Percentiles rank a stretch among this genome's conserved stretches.
Evolutionary conservation across 1,140 invertebrate genomes (phyloP).

Genomic region (Microplitis demolitor): DNA sequence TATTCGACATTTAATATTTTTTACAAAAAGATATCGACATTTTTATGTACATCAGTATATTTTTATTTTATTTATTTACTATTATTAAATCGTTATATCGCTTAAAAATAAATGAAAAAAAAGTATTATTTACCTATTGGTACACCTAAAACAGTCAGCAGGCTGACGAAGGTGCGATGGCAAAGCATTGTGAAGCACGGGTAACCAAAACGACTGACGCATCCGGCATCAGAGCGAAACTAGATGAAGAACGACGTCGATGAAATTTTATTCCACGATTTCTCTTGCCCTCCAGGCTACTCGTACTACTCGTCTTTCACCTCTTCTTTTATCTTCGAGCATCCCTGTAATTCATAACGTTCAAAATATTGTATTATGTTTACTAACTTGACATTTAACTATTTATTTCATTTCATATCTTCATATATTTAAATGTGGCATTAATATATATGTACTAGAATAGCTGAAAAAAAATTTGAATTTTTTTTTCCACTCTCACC

Average conservation of each 20-base stretch:
- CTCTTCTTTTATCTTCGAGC: slow-evolving; percentile 38
- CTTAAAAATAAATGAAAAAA: too few species aligned
- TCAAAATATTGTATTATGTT: not conserved
- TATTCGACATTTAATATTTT: too few species aligned
- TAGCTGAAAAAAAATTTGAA: too few species aligned
- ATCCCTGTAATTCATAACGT: slow-evolving; percentile 41
- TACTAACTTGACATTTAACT: not conserved
- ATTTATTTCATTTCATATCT: not conserved
- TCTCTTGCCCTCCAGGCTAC: slow-evolving; percentile 43
- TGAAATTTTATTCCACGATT: slow-evolving; percentile 41
- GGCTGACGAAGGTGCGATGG: slow-evolving; percentile 43
- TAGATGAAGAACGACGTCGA: slow-evolving; percentile 37
- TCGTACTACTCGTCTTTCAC: slow-evolving; percentile 28
- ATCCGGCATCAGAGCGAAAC: slow-evolving; percentile 33
- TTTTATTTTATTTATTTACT: not conserved
- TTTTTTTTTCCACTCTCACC: too few species aligned
- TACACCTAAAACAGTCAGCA: slow-evolving; percentile 39
- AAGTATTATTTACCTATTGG: not conserved
- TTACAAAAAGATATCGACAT: too few species aligned
- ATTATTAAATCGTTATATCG: not conserved
- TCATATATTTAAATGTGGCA: too few species aligned
- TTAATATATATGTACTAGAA: too few species aligned
- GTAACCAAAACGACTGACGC: slow-evolving; percentile 10
- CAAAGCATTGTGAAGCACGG: slow-evolving; percentile 47
- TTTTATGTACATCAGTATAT: not conserved